Conservation (phyloP, 2,797 vertebrate genomes). For the Notamacropus eugenii region DNA sequence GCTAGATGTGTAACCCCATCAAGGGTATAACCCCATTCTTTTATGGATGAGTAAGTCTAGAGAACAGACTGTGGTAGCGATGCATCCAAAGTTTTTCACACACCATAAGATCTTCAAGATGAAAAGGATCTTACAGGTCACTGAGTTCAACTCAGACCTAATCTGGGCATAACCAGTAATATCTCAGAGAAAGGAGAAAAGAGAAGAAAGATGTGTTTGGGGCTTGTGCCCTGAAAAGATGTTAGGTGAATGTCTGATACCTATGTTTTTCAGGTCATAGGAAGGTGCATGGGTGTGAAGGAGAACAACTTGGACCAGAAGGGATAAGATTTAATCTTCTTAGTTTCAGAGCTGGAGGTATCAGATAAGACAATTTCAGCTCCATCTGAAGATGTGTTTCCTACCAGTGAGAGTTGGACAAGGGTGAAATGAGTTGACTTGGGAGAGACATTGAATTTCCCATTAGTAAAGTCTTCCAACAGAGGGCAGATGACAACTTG, state of each 20-base stretch:
- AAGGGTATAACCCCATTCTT: not conserved
- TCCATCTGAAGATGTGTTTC: not conserved
- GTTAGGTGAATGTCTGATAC: not conserved
- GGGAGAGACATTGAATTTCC: not conserved
- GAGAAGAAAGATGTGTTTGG: not conserved
- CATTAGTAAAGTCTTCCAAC: not conserved
- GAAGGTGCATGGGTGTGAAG: not conserved
- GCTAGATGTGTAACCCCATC: not conserved
- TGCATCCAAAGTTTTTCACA: too few species aligned
- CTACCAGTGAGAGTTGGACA: not conserved
- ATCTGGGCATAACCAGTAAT: not conserved
- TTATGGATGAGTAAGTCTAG: not conserved
- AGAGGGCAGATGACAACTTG: not conserved
- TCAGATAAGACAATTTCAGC: not conserved
- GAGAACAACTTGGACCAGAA: not conserved
- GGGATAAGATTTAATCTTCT: not conserved
- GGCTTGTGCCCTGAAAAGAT: not conserved
- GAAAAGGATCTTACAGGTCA: not conserved
- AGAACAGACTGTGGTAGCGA: not conserved
- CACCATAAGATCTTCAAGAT: not conserved
- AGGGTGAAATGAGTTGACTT: not conserved
- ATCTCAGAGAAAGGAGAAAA: not conserved
- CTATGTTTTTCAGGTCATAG: not conserved
- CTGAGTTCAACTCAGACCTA: not conserved
- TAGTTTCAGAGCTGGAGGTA: not conserved